phyloP scores from a whole-genome alignment of 2,113 vertebrate species.

The Coracopsis vasa region DNA sequence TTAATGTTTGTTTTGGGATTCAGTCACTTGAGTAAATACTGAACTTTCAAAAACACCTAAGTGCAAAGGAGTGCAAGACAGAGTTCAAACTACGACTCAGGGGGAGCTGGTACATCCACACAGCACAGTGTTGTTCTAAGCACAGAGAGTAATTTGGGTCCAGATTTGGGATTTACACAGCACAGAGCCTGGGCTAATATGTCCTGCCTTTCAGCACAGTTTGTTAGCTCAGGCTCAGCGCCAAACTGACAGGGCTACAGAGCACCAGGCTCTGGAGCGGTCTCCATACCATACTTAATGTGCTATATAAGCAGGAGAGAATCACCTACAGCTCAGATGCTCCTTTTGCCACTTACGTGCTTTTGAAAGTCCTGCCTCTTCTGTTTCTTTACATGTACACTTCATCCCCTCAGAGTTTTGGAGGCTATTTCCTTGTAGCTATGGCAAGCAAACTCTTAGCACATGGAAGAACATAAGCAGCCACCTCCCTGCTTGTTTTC shows the following conservation, averaged over 20 bases:
- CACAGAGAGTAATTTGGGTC: background rate
- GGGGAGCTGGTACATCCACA: background rate
- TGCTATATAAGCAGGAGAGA: background rate
- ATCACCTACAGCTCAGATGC: background rate
- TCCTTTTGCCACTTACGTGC: background rate
- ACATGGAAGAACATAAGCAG: background rate
- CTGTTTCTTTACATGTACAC: background rate
- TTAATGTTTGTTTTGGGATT: background rate
- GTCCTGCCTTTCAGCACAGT: background rate
- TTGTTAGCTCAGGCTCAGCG: background rate
- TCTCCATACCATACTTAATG: accelerated
- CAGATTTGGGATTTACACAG: background rate
- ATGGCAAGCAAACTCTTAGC: background rate
- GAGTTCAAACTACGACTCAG: background rate
- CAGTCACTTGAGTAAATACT: background rate
- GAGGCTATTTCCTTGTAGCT: background rate
- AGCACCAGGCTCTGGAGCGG: background rate
- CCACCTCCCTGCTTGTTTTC: background rate
- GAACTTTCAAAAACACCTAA: background rate
- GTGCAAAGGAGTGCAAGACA: background rate
- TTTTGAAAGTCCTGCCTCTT: background rate
- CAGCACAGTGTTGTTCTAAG: background rate
- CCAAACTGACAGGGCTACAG: background rate
- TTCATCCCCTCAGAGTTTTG: background rate
- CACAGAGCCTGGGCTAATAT: background rate